phyloP scores from a whole-genome alignment of 1,140 invertebrate species.

The Caenorhabditis briggsae region DNA sequence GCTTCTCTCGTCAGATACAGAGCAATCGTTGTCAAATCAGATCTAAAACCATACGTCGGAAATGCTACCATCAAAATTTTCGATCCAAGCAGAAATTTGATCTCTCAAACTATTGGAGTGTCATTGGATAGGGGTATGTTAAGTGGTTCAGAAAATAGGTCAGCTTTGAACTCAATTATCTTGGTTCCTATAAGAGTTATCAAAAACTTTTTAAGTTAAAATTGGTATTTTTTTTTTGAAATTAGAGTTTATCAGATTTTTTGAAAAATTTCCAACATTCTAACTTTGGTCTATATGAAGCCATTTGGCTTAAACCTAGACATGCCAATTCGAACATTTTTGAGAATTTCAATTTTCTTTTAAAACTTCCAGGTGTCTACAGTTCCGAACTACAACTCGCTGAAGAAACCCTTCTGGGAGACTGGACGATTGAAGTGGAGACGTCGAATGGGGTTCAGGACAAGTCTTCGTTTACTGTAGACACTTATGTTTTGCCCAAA shows the following conservation, averaged over 20 bases:
- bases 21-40: slow-evolving; percentile 21
- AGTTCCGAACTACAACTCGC: slow-evolving; percentile 71
- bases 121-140: slow-evolving; percentile 28
- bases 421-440: slow-evolving; percentile 73
- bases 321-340: too few species aligned
- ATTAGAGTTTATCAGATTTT: too few species aligned
- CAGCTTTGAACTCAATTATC: too few species aligned
- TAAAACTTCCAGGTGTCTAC: slow-evolving; percentile 67
- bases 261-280: too few species aligned
- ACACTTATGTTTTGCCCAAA: slow-evolving; percentile 81
- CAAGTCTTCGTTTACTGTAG: slow-evolving; percentile 79
- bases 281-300: too few species aligned
- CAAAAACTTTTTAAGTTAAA: too few species aligned
- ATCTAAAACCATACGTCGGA: slow-evolving; percentile 36
- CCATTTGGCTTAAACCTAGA: too few species aligned
- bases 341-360: too few species aligned
- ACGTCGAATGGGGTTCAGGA: slow-evolving; percentile 74
- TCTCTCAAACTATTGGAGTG: slow-evolving; percentile 68
- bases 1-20: slow-evolving; percentile 66
- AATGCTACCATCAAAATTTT: slow-evolving; percentile 70
- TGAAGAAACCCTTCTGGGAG: slow-evolving; percentile 75
- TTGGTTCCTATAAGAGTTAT: too few species aligned
- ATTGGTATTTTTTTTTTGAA: too few species aligned
- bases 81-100: slow-evolving; percentile 76
- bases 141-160: too few species aligned